Base-by-base conservation (phyloP, 2,113 vertebrate species). In the Nerophis lumbriciformis region DNA sequence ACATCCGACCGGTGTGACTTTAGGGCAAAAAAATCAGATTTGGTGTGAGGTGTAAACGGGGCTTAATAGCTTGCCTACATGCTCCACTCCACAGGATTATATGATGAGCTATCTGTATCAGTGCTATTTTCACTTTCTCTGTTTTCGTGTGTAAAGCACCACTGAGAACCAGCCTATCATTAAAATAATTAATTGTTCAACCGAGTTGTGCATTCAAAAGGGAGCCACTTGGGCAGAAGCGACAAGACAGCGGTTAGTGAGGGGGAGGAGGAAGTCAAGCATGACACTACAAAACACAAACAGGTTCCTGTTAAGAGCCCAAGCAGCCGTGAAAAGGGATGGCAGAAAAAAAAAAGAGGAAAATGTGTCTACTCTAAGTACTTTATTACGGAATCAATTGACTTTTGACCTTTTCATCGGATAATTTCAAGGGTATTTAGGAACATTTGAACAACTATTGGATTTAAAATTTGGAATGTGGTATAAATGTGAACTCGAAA, bases 141-240 rank as follows among this genome's bases (percentile, higher is more conserved):
- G 28, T 59, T 71, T 78, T 59, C 53, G 53, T 77, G 66, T 80
- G 71, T 83, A 83, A 79, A 78, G 80, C 82, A 83, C 63, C 72
- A 73, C 73, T 78, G 76, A 86, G 80, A 72, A 66, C 75, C 48
- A 75, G 83, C 66, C 85, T 86, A 84, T 87, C 80, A 88, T 88
- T 88, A 87, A 71, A 89, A 86, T 89, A 88, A 89, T 88, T 89
- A 85, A 89, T 87, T 89, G 86, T 88, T 88, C 83, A 86, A 80
- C 85, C 80, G 79, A 90, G 89, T 87, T 85, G 78, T 61, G 68
- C 84, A 76, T 89, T 88, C 75, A 79, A 71, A 55, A 72, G 66
- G 72, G 69, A 89, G 71, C 83, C 81, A 85, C 81, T 90, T 83
- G 66, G 77, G 81, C 75, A 80, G 81, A 85, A 85, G 82, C 82